Percentiles rank a stretch among this genome's conserved stretches.
Conservation (phyloP, 2,113 vertebrate species). For the Gadus macrocephalus region DNA sequence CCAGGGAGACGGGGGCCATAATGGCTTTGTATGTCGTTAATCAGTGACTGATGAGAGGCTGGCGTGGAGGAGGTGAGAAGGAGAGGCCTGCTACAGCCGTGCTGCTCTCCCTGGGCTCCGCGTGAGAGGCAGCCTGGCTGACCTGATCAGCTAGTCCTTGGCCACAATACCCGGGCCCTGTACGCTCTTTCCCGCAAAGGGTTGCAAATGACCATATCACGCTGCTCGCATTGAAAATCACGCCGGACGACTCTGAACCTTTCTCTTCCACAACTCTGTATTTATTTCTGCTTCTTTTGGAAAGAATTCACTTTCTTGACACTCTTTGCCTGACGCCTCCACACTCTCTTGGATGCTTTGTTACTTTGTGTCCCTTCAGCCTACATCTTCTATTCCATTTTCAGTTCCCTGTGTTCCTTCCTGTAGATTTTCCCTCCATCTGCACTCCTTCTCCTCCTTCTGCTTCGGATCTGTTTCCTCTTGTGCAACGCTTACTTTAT, state of each 20-base stretch:
- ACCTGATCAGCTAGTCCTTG: neutral
- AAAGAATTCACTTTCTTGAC: neutral
- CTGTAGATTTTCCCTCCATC: neutral
- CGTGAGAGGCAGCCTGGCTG: too few relatives aligned
- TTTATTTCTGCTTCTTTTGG: conserved; percentile 1
- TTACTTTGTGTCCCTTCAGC: conserved; percentile 39
- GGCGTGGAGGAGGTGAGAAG: conserved; percentile 45
- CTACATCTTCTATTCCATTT: conserved; percentile 35
- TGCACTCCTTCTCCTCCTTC: conserved; percentile 28
- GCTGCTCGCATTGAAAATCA: neutral
- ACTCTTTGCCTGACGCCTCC: conserved; percentile 16
- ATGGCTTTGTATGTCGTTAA: conserved; percentile 59
- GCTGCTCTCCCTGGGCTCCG: neutral
- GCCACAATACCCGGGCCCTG: neutral
- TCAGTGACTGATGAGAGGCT: conserved; percentile 63
- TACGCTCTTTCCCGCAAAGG: too few relatives aligned
- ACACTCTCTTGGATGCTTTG: conserved; percentile 8
- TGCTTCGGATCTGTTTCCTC: conserved; percentile 30
- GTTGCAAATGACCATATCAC: neutral
- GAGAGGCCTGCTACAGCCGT: conserved; percentile 48
- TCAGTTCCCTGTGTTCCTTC: conserved; percentile 18
- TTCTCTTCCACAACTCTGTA: conserved; percentile 9
- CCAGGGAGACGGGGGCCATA: conserved; percentile 58
- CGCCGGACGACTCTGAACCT: conserved; percentile 19
- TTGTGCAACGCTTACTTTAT: too few relatives aligned